phyloP scores from a whole-genome alignment of 2,113 vertebrate species.

The Nerophis ophidion region DNA sequence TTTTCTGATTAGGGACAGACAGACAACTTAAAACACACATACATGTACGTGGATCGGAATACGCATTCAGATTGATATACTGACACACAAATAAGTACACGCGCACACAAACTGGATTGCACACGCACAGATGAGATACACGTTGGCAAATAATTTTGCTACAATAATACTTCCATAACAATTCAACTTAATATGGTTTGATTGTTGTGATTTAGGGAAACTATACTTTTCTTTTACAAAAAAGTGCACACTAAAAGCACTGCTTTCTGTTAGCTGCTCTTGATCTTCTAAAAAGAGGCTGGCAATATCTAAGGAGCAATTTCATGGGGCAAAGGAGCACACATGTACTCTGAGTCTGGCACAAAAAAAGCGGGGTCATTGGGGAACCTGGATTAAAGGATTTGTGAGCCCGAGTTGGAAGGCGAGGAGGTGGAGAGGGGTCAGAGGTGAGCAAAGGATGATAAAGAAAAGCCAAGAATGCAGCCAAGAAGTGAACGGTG shows the following conservation, averaged over 20 bases:
- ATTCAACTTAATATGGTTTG: too few species aligned
- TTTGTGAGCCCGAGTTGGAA: slow-evolving; percentile 33
- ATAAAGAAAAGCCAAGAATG: slow-evolving; percentile 44
- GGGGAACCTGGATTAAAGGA: slow-evolving; percentile 59
- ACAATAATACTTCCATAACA: too few species aligned
- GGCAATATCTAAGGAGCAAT: slow-evolving; percentile 18
- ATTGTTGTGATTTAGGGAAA: not conserved
- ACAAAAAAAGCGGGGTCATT: slow-evolving; percentile 58
- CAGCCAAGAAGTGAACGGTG: slow-evolving; percentile 35
- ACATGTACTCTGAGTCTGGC: slow-evolving; percentile 46
- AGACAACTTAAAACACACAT: too few species aligned
- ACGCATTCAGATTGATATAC: too few species aligned
- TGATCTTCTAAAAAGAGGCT: not conserved
- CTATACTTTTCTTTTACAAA: not conserved
- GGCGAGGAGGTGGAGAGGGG: slow-evolving; percentile 33
- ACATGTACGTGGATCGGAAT: too few species aligned
- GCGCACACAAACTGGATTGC: too few species aligned
- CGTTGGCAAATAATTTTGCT: too few species aligned
- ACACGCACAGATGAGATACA: too few species aligned
- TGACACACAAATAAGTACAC: too few species aligned
- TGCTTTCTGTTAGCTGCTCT: not conserved
- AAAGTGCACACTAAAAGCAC: too few species aligned
- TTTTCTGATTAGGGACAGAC: too few species aligned
- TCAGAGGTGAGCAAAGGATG: slow-evolving; percentile 48
- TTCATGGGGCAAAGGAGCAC: slow-evolving; percentile 51